Conservation (phyloP, 1,140 invertebrate genomes). For the Conus ventricosus region DNA sequence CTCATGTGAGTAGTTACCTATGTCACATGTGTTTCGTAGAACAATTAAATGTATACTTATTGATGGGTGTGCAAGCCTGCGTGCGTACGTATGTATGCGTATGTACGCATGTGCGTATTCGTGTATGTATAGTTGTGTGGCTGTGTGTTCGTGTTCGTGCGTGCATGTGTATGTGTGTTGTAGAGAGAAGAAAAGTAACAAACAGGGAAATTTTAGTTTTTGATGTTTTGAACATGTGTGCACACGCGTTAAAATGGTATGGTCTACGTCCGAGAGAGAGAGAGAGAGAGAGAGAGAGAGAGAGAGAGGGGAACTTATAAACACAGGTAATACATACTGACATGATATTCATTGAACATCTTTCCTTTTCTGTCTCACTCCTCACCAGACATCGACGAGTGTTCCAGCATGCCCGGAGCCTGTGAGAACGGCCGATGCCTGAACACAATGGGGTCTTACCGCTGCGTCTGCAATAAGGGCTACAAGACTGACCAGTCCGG, state of each 20-base stretch:
- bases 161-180: neutral
- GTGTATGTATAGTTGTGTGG: neutral
- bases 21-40: too few relatives aligned
- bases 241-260: too few relatives aligned
- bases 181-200: too few relatives aligned
- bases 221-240: neutral
- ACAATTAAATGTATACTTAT: too few relatives aligned
- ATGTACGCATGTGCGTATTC: too few relatives aligned
- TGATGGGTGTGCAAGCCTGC: neutral
- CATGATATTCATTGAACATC: too few relatives aligned
- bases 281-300: neutral
- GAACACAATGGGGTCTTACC: slow-evolving; percentile 72
- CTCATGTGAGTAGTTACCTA: too few relatives aligned
- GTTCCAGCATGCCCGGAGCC: slow-evolving; percentile 72
- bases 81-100: neutral
- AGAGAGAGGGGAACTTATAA: too few relatives aligned
- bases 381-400: slow-evolving; percentile 77
- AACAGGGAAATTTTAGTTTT: neutral
- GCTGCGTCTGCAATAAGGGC: slow-evolving; percentile 75
- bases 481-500: slow-evolving; percentile 68
- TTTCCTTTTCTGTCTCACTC: neutral
- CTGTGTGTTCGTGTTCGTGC: neutral
- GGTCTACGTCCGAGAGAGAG: neutral
- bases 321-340: too few relatives aligned
- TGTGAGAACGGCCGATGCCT: slow-evolving; percentile 74